These are phyloP conservation scores for Peromyscus aztecus DNA, from an alignment of 2,797 vertebrate species.

Conservation along the genomic window DNA sequence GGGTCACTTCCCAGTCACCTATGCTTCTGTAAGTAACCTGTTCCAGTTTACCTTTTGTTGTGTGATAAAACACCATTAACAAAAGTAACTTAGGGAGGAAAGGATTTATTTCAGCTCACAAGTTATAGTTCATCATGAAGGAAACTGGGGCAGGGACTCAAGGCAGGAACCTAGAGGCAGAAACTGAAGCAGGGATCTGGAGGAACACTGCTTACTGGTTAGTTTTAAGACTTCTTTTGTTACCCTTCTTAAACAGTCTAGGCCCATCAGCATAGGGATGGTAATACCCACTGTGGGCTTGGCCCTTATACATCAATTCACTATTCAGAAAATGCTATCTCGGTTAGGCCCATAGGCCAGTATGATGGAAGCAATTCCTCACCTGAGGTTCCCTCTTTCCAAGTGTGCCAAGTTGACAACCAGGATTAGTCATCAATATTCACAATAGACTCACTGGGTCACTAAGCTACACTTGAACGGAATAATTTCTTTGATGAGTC, in stretches of 20 bases:
- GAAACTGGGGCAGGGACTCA: neutral
- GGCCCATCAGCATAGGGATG: neutral
- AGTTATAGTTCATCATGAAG: neutral
- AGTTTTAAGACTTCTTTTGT: neutral
- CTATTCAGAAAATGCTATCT: too few relatives aligned
- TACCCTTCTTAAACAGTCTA: neutral
- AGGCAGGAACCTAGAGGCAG: neutral
- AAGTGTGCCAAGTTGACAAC: neutral
- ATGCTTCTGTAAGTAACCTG: neutral
- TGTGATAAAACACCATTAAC: too few relatives aligned
- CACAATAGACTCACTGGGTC: neutral
- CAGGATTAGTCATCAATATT: neutral
- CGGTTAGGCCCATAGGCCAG: too few relatives aligned
- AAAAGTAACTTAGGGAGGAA: neutral
- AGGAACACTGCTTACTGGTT: neutral
- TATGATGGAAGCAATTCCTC: neutral
- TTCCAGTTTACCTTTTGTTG: neutral
- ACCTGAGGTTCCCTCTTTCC: neutral
- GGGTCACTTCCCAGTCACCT: neutral
- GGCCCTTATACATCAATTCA: neutral
- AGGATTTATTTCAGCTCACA: neutral
- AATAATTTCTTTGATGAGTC: neutral
- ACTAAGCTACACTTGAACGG: neutral
- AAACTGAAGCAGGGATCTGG: neutral
- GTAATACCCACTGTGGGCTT: neutral